Evolutionary conservation across 2,888 invertebrate species (phyloP).

Genomic region (Amphipoea oculea): DNA sequence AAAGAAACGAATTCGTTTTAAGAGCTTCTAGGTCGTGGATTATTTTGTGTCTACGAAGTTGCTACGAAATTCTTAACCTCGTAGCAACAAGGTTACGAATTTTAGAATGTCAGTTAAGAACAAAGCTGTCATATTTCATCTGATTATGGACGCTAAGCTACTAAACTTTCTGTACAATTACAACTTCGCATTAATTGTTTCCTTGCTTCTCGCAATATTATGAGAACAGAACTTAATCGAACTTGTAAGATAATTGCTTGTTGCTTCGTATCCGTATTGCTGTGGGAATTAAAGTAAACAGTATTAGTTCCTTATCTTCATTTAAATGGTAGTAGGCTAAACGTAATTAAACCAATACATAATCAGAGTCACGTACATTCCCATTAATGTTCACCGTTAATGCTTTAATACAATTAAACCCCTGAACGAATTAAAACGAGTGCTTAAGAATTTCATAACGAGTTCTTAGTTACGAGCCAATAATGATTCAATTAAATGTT

Average conservation of each 20-base stretch:
- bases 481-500: conserved; percentile 14
- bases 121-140: conserved; percentile 13
- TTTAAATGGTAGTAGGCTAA: conserved; percentile 31
- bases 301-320: conserved; percentile 46
- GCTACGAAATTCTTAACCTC: conserved; percentile 55
- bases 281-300: conserved; percentile 28
- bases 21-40: not conserved
- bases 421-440: conserved; percentile 8
- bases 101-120: conserved; percentile 17
- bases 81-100: conserved; percentile 50
- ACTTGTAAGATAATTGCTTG: conserved; percentile 41
- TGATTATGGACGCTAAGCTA: conserved; percentile 1
- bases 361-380: conserved; percentile 25
- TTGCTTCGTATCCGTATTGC: conserved; percentile 32
- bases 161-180: not conserved
- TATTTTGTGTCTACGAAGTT: conserved; percentile 29
- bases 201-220: conserved; percentile 18
- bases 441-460: conserved; percentile 18
- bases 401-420: conserved; percentile 37
- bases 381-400: conserved; percentile 47
- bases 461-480: conserved; percentile 12
- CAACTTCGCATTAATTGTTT: conserved; percentile 8
- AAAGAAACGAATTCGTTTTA: not conserved
- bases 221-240: conserved; percentile 29
- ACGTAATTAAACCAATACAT: conserved; percentile 45